Conservation (phyloP, 2,797 vertebrate genomes). For the Nyctibius grandis region DNA sequence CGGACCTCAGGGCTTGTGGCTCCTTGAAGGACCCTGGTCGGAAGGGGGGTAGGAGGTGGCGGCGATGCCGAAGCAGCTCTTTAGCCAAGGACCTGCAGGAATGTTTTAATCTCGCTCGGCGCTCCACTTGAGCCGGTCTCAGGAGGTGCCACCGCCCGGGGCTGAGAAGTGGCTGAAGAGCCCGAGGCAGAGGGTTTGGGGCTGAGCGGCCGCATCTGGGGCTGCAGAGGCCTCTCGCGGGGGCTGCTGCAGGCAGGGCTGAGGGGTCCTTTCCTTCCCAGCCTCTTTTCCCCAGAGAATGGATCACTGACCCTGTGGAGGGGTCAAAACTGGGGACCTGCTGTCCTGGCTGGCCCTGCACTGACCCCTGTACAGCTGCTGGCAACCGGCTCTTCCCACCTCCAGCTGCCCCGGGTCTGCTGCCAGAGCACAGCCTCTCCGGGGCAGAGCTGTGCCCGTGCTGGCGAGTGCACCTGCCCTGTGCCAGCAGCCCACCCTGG, state of each 20-base stretch:
- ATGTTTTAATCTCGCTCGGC: background rate
- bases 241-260: background rate
- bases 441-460: background rate
- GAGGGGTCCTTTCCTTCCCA: background rate
- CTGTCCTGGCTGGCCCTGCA: background rate
- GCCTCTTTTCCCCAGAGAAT: background rate
- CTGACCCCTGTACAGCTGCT: accelerated
- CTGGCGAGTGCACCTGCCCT: background rate
- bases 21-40: background rate
- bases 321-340: background rate
- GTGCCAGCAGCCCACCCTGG: background rate
- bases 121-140: background rate
- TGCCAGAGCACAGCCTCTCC: background rate
- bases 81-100: conserved; percentile 37
- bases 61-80: background rate
- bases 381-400: background rate
- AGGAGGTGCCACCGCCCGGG: background rate
- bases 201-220: background rate
- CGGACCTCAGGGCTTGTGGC: background rate
- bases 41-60: background rate
- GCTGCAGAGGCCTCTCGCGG: background rate
- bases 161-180: conserved; percentile 46
- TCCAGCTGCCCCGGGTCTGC: accelerated
- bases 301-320: background rate
- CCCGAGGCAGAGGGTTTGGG: background rate